A percentile compares a stretch with the other conserved stretches of the same genome.
Conservation (phyloP, 2,113 vertebrate genomes). For the Aviceda subcristata region DNA sequence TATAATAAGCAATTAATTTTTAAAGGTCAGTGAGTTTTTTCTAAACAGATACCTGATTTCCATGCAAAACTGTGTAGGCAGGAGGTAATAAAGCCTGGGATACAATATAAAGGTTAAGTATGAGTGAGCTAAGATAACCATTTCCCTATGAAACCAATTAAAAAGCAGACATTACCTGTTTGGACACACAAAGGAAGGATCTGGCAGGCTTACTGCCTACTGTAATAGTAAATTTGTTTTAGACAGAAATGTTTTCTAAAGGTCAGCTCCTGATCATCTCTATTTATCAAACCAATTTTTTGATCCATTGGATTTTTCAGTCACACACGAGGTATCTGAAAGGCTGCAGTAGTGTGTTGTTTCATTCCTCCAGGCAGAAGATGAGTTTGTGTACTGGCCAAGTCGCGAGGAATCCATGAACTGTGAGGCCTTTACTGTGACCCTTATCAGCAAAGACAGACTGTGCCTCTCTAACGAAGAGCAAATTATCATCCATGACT, state of each 20-base stretch:
- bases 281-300: conserved; percentile 37
- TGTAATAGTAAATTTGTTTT: not conserved
- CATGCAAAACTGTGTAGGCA: not conserved
- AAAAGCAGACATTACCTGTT: conserved; percentile 20
- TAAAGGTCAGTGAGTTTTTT: conserved; percentile 1
- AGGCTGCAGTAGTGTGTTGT: not conserved
- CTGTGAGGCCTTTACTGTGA: conserved; percentile 98
- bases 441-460: conserved; percentile 98
- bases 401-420: conserved; percentile 99
- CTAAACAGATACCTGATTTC: not conserved
- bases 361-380: conserved; percentile 84
- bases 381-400: conserved; percentile 99
- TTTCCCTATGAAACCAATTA: conserved; percentile 60
- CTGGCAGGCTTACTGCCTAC: not conserved
- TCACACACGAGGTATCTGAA: not conserved
- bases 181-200: not conserved
- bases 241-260: not conserved
- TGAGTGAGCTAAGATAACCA: not conserved
- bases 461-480: conserved; percentile 98
- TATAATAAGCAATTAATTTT: not conserved
- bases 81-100: not conserved
- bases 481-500: conserved; percentile 99
- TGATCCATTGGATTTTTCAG: conserved; percentile 45
- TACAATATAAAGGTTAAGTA: conserved; percentile 7
- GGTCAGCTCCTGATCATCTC: conserved; percentile 1